Conservation (phyloP, 2,888 invertebrate genomes). For the Elegia similella region DNA sequence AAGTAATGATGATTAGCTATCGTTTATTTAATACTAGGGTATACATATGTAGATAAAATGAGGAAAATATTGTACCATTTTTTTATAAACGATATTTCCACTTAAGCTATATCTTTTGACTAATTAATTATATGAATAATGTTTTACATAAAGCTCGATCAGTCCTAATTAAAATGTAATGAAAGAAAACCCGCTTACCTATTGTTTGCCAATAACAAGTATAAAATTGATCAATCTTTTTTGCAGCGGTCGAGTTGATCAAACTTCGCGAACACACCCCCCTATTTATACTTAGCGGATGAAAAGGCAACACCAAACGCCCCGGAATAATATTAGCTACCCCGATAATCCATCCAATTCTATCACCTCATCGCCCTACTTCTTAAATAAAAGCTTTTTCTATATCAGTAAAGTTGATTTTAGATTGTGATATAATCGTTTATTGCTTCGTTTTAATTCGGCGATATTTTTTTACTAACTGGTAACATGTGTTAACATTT, state of each 20-base stretch:
- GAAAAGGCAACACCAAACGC: constrained; percentile 81
- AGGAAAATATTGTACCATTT: too few species aligned
- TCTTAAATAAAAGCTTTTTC: constrained; percentile 44
- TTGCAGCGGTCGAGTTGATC: constrained; percentile 65
- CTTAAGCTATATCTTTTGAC: too few species aligned
- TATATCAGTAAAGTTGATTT: constrained; percentile 41
- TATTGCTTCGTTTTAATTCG: constrained; percentile 37
- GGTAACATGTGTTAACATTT: constrained; percentile 82
- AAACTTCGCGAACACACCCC: constrained; percentile 75
- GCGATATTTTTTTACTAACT: constrained; percentile 71
- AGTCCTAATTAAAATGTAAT: neutral
- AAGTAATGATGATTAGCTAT: too few species aligned
- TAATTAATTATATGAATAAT: too few species aligned
- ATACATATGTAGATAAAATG: too few species aligned
- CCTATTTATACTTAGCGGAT: constrained; percentile 80
- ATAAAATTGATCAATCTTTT: constrained; percentile 73
- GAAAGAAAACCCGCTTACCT: constrained; percentile 27
- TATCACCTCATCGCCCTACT: constrained; percentile 39
- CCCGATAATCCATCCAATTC: constrained; percentile 74
- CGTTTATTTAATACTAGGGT: too few species aligned
- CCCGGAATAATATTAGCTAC: constrained; percentile 81
- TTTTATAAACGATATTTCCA: too few species aligned
- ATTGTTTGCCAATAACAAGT: constrained; percentile 45
- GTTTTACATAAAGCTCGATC: neutral
- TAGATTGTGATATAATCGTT: constrained; percentile 23